Evolutionary conservation across 1,140 invertebrate genomes (phyloP).

Genomic region (Delia radicum): DNA sequence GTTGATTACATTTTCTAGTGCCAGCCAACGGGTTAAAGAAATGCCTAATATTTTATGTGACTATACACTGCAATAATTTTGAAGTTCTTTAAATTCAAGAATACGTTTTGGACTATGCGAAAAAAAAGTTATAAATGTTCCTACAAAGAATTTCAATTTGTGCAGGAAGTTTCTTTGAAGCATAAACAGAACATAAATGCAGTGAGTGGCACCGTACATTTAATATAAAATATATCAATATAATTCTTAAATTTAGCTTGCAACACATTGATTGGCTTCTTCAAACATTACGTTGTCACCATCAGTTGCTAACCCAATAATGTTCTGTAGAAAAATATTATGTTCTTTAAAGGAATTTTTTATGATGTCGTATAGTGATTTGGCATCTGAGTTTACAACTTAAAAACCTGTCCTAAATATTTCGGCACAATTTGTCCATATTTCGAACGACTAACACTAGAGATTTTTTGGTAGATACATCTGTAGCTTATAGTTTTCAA

Average conservation of each 20-base stretch:
- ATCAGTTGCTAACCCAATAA: conserved; percentile 23
- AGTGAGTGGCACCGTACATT: conserved; percentile 27
- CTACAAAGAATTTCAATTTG: conserved; percentile 34
- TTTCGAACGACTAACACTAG: conserved; percentile 17
- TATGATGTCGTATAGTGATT: background rate
- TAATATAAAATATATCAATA: no score
- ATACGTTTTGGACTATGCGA: conserved; percentile 30
- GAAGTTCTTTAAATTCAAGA: conserved; percentile 35
- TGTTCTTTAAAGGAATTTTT: background rate
- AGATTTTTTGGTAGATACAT: conserved; percentile 3
- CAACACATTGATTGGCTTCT: no score
- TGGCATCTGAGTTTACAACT: background rate
- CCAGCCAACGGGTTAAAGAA: conserved; percentile 36
- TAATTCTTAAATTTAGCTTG: no score
- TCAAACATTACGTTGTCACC: conserved; percentile 23
- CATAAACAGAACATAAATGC: conserved; percentile 34
- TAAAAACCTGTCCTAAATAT: conserved; percentile 12
- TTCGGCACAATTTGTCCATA: background rate
- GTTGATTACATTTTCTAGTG: conserved; percentile 29
- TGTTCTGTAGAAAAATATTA: background rate
- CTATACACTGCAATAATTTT: conserved; percentile 37
- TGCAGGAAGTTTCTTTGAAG: conserved; percentile 37
- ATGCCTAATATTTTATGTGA: conserved; percentile 36
- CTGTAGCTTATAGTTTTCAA: conserved; percentile 8
- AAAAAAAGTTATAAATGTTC: conserved; percentile 39